A percentile compares a stretch with the other conserved stretches of the same genome.
These are phyloP conservation scores for Bombylius major DNA, from an alignment of 2,888 invertebrate species.

Conservation along the genomic window DNA sequence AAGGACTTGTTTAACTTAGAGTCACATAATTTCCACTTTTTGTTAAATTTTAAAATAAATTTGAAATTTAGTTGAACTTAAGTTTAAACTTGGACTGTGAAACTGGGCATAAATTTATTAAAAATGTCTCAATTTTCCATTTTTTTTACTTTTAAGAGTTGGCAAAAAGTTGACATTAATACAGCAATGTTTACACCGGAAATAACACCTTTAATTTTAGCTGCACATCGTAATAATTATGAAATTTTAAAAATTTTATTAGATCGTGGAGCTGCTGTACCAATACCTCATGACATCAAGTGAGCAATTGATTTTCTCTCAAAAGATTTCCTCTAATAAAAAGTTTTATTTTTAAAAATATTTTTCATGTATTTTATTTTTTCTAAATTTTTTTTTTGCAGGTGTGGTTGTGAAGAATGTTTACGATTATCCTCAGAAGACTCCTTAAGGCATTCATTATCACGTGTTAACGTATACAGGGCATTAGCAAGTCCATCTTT, in stretches of 20 bases:
- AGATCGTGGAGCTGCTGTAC: slow-evolving; percentile 83
- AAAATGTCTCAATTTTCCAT: background rate
- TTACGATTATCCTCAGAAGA: slow-evolving; percentile 60
- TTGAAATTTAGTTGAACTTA: too few species aligned
- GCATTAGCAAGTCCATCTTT: slow-evolving; percentile 88
- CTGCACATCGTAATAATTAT: slow-evolving; percentile 90
- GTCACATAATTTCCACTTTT: too few species aligned
- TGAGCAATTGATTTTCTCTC: slow-evolving; percentile 25
- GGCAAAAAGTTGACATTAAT: slow-evolving; percentile 73
- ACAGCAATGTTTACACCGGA: slow-evolving; percentile 83
- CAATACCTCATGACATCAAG: slow-evolving; percentile 79
- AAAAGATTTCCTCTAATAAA: too few species aligned
- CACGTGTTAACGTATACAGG: slow-evolving; percentile 83
- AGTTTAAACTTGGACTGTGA: too few species aligned
- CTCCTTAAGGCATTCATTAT: slow-evolving; percentile 69
- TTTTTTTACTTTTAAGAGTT: slow-evolving; percentile 46
- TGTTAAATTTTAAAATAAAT: too few species aligned
- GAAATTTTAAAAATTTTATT: slow-evolving; percentile 88
- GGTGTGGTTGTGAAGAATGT: slow-evolving; percentile 83
- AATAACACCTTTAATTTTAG: slow-evolving; percentile 83
- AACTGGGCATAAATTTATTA: too few species aligned
- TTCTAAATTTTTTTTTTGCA: slow-evolving; percentile 9
- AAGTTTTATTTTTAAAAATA: background rate
- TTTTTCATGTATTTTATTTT: background rate
- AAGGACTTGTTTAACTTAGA: too few species aligned